Base-by-base conservation (phyloP, 2,888 invertebrate genomes). In the Empis livida region DNA sequence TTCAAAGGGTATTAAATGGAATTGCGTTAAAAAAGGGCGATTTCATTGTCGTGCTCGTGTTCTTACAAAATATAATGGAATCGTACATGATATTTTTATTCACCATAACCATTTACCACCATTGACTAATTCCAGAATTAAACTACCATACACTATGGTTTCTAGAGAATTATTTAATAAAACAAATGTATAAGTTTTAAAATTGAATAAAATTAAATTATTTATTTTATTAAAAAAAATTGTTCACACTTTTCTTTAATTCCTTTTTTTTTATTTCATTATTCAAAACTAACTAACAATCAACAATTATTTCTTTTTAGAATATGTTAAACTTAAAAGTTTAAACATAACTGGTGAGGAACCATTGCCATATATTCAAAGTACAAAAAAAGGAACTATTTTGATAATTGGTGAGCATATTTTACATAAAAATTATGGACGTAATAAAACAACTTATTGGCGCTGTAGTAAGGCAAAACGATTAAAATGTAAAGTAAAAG, bases 1-100 rank as follows among this genome's bases (percentile, higher is more conserved):
- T 43, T 61, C 62, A 2, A 61, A 57, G 31, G 68, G 68, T 14
- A 61, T 57, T 8, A 67, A 67, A 47, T 68, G 67, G 67, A 62
- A 67, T 31, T 68, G 68, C 52, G 59, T 66, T 11, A 67, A 63
- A n/a, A 61, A 66, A 31, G 61, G 63, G 11, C 60, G 62, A 10
- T 67, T 65, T 17, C 65, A 62, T 55, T 68, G 68, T 47, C 59
- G 62, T 0, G 65, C 68, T 10, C 60, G 67, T 16, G 50, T 68
- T 11, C 60, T 67, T 20, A 59, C 61, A 3, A 56, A 52, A 44
- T 55, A 56, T 47, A 58, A 60, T 38, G 56, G 57, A 1, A 49
- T 55, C 15, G 47, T 67, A 17, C 64, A 67, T 53, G 54, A 64
- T n/a, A 54, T 67, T 0, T 57, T 55, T 49, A 55, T 54, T 5